Evolutionary conservation across 2,113 vertebrate species (phyloP), one percentile per base, ranked within the genome.

Genomic region (Anas platyrhynchos): DNA sequence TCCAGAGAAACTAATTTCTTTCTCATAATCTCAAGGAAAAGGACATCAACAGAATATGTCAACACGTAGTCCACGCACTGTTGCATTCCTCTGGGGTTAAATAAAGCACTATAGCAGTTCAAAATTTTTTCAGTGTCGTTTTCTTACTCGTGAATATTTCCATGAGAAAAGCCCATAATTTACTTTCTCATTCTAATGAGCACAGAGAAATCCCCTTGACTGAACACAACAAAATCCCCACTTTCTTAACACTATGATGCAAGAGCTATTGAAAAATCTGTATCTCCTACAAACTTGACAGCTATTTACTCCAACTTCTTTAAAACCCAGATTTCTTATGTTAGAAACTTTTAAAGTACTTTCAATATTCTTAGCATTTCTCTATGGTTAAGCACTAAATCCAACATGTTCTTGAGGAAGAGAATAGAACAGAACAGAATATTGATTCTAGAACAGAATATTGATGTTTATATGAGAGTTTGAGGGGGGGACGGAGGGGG

Each of bases 151-250:
- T 77, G 7, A 89, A 67, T 67, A 83, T 83, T 93, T 94, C 85
- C 89, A 91, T 96, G 94, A 97, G 95, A 96, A 94, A 95, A 88
- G 68, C 3, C 12, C 27, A 78, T 43, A 46, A 86, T 93, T 95
- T 93, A 84, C 86, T 94, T 96, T 96, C 94, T 92, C 95, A 96
- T 88, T 97, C 69, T 69, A 84, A 25, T 54, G 86, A 86, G 56
- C 29, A 81, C 73, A 78, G 48, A 94, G 68, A 96, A 97, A 92
- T 91, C 80, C 90, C 88, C 80, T 48, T 72, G 38, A 86, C 56
- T 56, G 81, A 90, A 83, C 3, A 22, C n/a, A 89, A 59, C 14
- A 91, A 94, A 96, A 95, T 80, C 82, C 89, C 93, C 87, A 44
- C 44, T 85, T 92, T 65, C 83, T 82, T 83, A 83, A 61, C 58